These are phyloP conservation scores for Ranitomeya variabilis DNA, from an alignment of 2,113 vertebrate species.

Conservation along the genomic window DNA sequence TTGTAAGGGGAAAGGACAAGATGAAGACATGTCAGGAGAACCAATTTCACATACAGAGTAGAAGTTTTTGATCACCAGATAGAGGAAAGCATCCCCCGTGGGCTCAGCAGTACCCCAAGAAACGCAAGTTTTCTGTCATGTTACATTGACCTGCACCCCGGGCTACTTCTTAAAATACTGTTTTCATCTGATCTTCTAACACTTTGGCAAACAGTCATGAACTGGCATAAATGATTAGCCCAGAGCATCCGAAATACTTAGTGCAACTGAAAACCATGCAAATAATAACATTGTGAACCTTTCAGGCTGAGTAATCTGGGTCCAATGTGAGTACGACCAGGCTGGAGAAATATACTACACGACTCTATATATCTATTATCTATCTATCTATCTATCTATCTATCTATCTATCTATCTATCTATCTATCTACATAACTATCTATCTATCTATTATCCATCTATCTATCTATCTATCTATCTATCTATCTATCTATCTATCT, in stretches of 20 bases:
- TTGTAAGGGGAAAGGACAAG: conserved; percentile 53
- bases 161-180: conserved; percentile 57
- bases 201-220: conserved; percentile 58
- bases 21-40: conserved; percentile 51
- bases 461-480: too few species aligned
- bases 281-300: conserved; percentile 37
- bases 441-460: not conserved
- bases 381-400: not conserved
- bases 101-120: conserved; percentile 49
- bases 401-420: not conserved
- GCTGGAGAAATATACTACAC: not conserved
- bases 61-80: conserved; percentile 53
- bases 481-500: not conserved
- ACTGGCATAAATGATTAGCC: conserved; percentile 59
- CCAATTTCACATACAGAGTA: conserved; percentile 48
- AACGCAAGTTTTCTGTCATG: conserved; percentile 58
- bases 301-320: not conserved
- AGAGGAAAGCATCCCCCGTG: conserved; percentile 42
- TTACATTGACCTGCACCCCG: conserved; percentile 51
- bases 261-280: conserved; percentile 32
- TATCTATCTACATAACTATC: not conserved
- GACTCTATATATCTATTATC: not conserved
- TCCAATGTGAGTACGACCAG: not conserved
- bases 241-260: conserved; percentile 47
- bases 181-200: conserved; percentile 57